These are phyloP conservation scores for Trialeurodes vaporariorum DNA, from an alignment of 1,140 invertebrate genomes.

Conservation along the genomic window DNA sequence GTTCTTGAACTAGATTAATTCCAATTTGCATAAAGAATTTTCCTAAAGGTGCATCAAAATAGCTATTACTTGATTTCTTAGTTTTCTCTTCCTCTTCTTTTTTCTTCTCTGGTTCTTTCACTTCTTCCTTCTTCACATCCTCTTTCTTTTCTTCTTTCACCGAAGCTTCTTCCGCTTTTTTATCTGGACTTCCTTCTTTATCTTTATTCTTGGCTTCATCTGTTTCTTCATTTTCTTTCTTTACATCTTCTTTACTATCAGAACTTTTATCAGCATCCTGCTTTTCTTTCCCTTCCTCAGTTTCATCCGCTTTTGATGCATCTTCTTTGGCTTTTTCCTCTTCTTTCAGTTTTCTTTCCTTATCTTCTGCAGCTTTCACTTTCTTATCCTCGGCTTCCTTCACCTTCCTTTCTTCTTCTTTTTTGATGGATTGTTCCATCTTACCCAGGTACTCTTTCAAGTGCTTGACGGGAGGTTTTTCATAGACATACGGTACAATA, in stretches of 20 bases:
- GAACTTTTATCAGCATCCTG: conserved; percentile 32
- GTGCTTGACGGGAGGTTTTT: conserved; percentile 66
- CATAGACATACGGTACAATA: conserved; percentile 85
- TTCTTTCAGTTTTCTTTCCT: conserved; percentile 17
- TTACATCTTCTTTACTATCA: conserved; percentile 36
- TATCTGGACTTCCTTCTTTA: conserved; percentile 11
- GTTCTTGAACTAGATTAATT: conserved; percentile 80
- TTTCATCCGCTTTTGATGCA: conserved; percentile 20
- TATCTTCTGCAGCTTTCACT: conserved; percentile 33
- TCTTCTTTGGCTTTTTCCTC: conserved; percentile 24
- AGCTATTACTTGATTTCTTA: conserved; percentile 32
- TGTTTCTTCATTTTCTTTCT: conserved; percentile 29
- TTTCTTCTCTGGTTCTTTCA: conserved; percentile 19
- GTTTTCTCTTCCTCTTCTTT: conserved; percentile 22
- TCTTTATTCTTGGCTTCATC: conserved; percentile 37
- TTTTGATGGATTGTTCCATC: conserved; percentile 46
- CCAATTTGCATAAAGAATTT: conserved; percentile 90
- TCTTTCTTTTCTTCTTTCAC: conserved; percentile 27
- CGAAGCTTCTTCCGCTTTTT: conserved; percentile 21
- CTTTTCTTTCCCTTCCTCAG: conserved; percentile 26
- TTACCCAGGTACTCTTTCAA: conserved; percentile 61
- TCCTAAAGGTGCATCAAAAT: conserved; percentile 75
- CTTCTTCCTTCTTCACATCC: conserved; percentile 20
- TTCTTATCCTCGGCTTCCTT: conserved; percentile 31
- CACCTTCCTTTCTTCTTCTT: conserved; percentile 29